These are phyloP conservation scores for Tanytarsus gracilentus DNA, from an alignment of 2,888 invertebrate genomes.

Conservation along the genomic window DNA sequence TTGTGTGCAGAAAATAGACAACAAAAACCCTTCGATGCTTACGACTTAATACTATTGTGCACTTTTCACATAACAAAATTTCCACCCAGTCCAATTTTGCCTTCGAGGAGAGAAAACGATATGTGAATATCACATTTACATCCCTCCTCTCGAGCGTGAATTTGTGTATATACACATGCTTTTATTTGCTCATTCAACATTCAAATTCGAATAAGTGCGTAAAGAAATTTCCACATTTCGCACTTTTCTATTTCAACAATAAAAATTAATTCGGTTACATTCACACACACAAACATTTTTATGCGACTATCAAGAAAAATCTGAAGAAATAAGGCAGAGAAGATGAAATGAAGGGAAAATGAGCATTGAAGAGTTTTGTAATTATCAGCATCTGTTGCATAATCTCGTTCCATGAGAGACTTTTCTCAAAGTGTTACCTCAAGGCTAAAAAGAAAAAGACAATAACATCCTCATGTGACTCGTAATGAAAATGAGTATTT, in stretches of 20 bases:
- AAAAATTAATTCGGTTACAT: constrained; percentile 1
- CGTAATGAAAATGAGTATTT: too few species aligned
- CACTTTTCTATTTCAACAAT: too few species aligned
- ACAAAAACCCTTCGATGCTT: not conserved
- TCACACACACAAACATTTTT: not conserved
- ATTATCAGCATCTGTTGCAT: constrained; percentile 15
- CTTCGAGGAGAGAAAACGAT: not conserved
- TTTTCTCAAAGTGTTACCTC: too few species aligned
- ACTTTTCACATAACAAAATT: not conserved
- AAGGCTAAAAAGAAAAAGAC: not conserved
- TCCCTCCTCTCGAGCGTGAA: too few species aligned
- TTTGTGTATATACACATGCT: too few species aligned
- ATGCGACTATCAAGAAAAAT: not conserved
- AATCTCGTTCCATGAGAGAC: too few species aligned
- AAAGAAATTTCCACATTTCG: not conserved
- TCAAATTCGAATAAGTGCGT: too few species aligned
- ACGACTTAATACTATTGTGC: constrained; percentile 3
- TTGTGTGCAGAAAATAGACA: not conserved
- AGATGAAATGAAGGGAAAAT: not conserved
- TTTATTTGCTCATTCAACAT: too few species aligned
- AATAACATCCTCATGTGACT: too few species aligned
- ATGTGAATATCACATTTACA: not conserved
- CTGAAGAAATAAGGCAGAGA: not conserved
- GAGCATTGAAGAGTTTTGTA: constrained; percentile 3
- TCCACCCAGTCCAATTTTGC: not conserved